Evolutionary conservation across 2,113 vertebrate genomes (phyloP), one percentile per base, ranked within the genome.

Genomic region (Hydrochoerus hydrochaeris): DNA sequence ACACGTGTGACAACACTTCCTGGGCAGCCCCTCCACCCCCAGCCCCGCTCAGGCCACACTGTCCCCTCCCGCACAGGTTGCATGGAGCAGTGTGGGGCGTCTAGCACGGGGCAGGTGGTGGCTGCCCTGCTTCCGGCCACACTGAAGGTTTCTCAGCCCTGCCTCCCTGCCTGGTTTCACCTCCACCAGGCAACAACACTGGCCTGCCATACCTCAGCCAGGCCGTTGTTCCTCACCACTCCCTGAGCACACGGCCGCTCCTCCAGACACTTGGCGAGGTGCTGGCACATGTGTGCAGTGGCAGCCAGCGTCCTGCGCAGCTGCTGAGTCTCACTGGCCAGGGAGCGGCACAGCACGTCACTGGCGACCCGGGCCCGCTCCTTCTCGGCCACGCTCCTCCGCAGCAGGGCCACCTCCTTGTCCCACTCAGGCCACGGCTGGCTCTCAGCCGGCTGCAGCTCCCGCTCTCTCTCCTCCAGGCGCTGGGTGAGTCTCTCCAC

Each of bases 201-300:
- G 44, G 75, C 13, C 44, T 35, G 30, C 28, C 14, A 26, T 44
- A 78, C 99, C 99, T 99, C 97, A 71, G 97, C 97, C 0, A 93
- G 80, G 32, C 94, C 98, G 84, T 83, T 89, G 44, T 97, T 83
- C 75, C 98, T 98, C 14, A 35, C 26, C 30, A 81, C 67, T 3
- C 73, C 80, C 41, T 93, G 97, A 0, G 95, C 94, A 5, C 86
- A 97, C 94, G 98, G 99, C 44, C 96, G 98, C 22, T 97, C 98
- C 95, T 99, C 99, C 93, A 99, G 98, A 89, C 99, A 98, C 22
- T 84, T 98, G 97, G 99, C 98, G 92, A 99, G 98, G 22, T 99
- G 99, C 96, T 99, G 99, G 94, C 99, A 99, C 99, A 99, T 99
- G 98, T 98, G 98, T 81, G 99, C 99, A 0, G 99, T 99, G 75